Conservation (phyloP, 2,797 vertebrate genomes). For the Sphaeramia orbicularis region DNA sequence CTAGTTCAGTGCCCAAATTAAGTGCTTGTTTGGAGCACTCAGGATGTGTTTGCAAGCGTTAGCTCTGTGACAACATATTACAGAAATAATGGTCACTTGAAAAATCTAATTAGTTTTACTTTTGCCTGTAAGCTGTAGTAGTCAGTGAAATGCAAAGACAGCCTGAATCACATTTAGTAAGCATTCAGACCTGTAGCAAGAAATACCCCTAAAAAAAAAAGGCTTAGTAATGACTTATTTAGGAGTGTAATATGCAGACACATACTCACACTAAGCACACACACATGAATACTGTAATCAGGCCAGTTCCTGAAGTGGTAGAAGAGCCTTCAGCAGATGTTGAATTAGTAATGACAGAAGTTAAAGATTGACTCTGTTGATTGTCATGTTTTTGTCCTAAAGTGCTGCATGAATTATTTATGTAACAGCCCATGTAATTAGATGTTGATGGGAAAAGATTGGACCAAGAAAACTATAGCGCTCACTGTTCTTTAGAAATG, state of each 20-base stretch:
- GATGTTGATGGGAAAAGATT: conserved; percentile 64
- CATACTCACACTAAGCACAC: conserved; percentile 18
- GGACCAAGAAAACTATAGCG: conserved; percentile 43
- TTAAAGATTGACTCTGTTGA: conserved; percentile 73
- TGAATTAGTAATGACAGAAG: conserved; percentile 76
- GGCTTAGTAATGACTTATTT: conserved; percentile 41
- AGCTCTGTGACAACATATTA: conserved; percentile 85
- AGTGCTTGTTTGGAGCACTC: conserved; percentile 82
- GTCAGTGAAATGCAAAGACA: conserved; percentile 37
- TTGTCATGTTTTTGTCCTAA: conserved; percentile 77
- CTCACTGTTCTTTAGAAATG: conserved; percentile 47
- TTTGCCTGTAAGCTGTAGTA: conserved; percentile 57
- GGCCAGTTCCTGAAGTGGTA: conserved; percentile 38
- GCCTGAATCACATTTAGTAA: conserved; percentile 44
- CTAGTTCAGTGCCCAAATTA: conserved; percentile 84
- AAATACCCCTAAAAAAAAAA: conserved; percentile 8
- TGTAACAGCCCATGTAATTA: conserved; percentile 67
- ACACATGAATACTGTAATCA: conserved; percentile 48
- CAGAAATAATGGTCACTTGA: conserved; percentile 85
- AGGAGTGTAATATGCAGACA: conserved; percentile 15
- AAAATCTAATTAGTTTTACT: conserved; percentile 80
- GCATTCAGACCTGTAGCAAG: conserved; percentile 41
- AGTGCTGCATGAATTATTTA: conserved; percentile 83
- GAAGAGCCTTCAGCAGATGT: conserved; percentile 58
- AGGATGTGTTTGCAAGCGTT: conserved; percentile 75